These are phyloP conservation scores for Hylomyscus alleni DNA, from an alignment of 2,797 vertebrate species.

Conservation along the genomic window DNA sequence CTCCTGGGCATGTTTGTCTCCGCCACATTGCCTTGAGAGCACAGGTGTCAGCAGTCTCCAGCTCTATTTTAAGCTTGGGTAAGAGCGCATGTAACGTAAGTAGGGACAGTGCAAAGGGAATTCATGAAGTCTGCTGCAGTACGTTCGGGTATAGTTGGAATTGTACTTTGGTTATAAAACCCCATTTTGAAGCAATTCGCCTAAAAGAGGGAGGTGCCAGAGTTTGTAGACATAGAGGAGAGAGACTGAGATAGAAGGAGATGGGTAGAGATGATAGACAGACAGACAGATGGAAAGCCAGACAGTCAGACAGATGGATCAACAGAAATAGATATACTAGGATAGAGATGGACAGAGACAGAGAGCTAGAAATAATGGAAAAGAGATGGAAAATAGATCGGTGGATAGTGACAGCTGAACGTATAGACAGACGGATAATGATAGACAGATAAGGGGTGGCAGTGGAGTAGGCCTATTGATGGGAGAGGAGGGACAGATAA, in stretches of 20 bases:
- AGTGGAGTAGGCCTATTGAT: too few species aligned
- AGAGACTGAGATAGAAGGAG: background rate
- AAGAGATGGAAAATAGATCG: background rate
- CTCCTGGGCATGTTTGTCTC: background rate
- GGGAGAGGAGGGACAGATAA: background rate
- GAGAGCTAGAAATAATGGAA: background rate
- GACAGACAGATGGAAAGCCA: background rate
- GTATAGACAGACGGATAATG: background rate
- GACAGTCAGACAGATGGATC: too few species aligned
- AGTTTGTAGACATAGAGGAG: background rate
- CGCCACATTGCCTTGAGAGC: background rate
- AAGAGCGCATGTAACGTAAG: constrained; percentile 28
- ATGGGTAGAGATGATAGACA: background rate
- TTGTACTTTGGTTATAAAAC: background rate
- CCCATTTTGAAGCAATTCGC: constrained; percentile 2
- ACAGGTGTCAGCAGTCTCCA: constrained; percentile 46
- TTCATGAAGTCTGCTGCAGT: background rate
- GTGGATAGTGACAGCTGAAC: background rate
- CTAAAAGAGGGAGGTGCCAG: background rate
- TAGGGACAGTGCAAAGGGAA: background rate
- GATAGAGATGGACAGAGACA: background rate
- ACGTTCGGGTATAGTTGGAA: background rate
- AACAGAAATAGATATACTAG: background rate
- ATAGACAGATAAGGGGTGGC: background rate
- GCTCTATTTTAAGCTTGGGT: constrained; percentile 68